phyloP scores from a whole-genome alignment of 2,888 invertebrate species.

The Boloria selene region DNA sequence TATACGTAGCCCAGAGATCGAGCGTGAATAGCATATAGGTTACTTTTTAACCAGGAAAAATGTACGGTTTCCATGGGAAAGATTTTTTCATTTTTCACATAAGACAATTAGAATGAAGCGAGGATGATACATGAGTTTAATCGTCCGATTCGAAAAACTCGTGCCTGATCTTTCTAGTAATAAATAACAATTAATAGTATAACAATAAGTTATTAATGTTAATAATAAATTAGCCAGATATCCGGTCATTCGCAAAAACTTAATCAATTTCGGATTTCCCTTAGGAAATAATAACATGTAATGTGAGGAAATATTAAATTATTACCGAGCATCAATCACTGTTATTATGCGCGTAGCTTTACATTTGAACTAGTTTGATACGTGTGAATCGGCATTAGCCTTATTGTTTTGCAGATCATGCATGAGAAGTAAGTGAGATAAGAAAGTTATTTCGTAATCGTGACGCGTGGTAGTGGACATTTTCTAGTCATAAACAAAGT shows the following conservation, averaged over 20 bases:
- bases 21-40: too few relatives aligned
- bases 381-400: conserved; percentile 28
- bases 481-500: conserved; percentile 13
- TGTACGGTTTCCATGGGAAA: too few relatives aligned
- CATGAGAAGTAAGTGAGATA: conserved; percentile 34
- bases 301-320: neutral
- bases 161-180: too few relatives aligned
- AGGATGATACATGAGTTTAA: too few relatives aligned
- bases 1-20: too few relatives aligned
- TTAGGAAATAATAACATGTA: conserved; percentile 8
- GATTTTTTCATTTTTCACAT: too few relatives aligned
- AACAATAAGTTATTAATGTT: neutral
- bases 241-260: neutral
- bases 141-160: too few relatives aligned
- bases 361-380: conserved; percentile 10
- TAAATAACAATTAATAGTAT: too few relatives aligned
- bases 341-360: neutral
- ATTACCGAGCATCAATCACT: conserved; percentile 3
- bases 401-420: conserved; percentile 38
- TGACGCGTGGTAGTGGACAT: conserved; percentile 13
- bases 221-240: neutral
- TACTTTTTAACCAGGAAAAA: too few relatives aligned
- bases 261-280: conserved; percentile 12
- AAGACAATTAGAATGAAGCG: too few relatives aligned
- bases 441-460: conserved; percentile 36